A percentile compares a stretch with the other conserved stretches of the same genome.
These are phyloP conservation scores for Idaea aversata DNA, from an alignment of 2,888 invertebrate species.

Conservation along the genomic window DNA sequence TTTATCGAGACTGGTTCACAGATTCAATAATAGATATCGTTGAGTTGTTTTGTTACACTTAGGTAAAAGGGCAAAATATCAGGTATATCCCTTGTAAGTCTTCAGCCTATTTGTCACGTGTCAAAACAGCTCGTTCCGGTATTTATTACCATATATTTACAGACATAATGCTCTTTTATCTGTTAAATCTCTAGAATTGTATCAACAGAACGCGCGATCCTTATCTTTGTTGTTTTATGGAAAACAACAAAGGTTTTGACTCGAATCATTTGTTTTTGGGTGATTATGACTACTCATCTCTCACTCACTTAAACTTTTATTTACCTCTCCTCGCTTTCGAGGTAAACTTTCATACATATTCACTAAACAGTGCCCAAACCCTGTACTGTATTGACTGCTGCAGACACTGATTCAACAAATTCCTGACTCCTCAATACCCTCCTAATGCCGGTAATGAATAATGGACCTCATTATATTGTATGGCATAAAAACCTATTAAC, in stretches of 20 bases:
- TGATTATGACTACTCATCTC: neutral
- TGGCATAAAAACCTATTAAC: neutral
- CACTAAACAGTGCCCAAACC: neutral
- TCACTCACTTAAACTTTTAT: neutral
- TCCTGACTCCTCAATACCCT: neutral
- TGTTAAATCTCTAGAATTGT: neutral
- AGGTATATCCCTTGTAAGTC: conserved; percentile 36
- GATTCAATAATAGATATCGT: neutral
- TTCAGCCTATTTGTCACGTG: conserved; percentile 33
- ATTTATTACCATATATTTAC: conserved; percentile 19
- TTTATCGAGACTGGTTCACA: conserved; percentile 12
- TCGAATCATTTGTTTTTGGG: neutral
- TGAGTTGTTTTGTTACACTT: conserved; percentile 8
- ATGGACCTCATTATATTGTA: neutral
- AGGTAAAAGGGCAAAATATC: conserved; percentile 39
- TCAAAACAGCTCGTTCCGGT: conserved; percentile 13
- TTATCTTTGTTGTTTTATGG: conserved; percentile 1
- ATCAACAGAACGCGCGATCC: neutral
- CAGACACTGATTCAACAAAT: neutral
- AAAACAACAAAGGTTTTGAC: conserved; percentile 4
- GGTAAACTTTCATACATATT: neutral
- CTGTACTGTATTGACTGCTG: neutral
- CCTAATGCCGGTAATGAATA: neutral
- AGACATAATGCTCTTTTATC: conserved; percentile 10
- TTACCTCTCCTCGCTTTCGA: neutral